Evolutionary conservation across 2,888 invertebrate genomes (phyloP), one percentile per base, ranked within the genome.

Genomic region (Pollenia angustigena): DNA sequence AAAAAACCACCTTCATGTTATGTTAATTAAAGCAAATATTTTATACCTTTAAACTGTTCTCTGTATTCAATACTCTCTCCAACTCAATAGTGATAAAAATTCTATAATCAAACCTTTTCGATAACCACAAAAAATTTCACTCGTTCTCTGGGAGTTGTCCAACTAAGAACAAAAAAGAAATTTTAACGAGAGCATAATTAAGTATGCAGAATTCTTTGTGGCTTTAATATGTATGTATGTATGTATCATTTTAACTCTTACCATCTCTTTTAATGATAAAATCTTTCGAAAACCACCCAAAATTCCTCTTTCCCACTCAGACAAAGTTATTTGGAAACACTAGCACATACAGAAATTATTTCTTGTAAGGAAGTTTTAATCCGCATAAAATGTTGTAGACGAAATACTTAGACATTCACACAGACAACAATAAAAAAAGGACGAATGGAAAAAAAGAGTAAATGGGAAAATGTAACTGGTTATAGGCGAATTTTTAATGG

Each of bases 361-460:
- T 1, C 40, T 79, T 4, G 23, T 80, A 46, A 62, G 71, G 54
- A 60, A 50, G 11, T 16, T 69, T 44, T 54, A 40, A 18, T 50
- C 52, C 44, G n/a, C 52, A 71, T 64, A 71, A 80, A 58, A 54
- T 48, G 11, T 62, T 16, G 52, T 32, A 80, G 71, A 80, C 69
- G 69, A 60, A 60, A 79, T 69, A 79, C 71, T 62, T 60, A 80
- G 80, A n/a, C 80, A 62, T 71, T 80, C 12, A n/a, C 9, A 60
- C 14, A 10, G n/a, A 32, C 6, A 64, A 16, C 9, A 14, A 66
- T 46, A 44, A 48, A 12, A 56, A 68, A 48, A 46, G 44, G 12
- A 54, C 18, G 42, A 23, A 40, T 48, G 11, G 16, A 16, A 23
- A 52, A 23, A n/a, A 46, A 78, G 46, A 56, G 32, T 16, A 40